Evolutionary conservation across 2,113 vertebrate genomes (phyloP).

Genomic region (Gila orcuttii): DNA sequence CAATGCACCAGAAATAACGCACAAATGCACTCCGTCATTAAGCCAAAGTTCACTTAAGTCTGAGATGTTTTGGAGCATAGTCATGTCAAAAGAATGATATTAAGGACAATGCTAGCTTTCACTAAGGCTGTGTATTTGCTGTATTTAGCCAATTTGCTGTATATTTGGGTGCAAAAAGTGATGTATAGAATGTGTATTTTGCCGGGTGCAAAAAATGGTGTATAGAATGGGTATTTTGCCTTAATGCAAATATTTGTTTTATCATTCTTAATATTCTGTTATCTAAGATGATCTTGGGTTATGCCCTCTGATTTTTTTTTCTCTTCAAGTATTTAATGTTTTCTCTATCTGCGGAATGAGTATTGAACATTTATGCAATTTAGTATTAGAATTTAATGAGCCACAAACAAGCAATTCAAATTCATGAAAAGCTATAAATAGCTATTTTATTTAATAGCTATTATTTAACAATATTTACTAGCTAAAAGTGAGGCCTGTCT

Average conservation of each 20-base stretch:
- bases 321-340: not conserved
- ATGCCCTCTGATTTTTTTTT: not conserved
- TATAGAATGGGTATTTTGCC: not conserved
- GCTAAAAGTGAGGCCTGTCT: not conserved
- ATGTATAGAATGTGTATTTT: not conserved
- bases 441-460: too few relatives aligned
- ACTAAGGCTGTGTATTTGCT: not conserved
- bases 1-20: slow-evolving; percentile 17
- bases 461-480: too few relatives aligned
- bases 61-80: not conserved
- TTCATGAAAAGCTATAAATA: too few relatives aligned
- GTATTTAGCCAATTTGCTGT: slow-evolving; percentile 45
- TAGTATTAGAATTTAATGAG: not conserved
- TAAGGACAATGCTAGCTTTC: not conserved
- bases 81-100: not conserved
- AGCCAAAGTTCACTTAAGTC: not conserved
- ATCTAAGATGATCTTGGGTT: not conserved
- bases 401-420: too few relatives aligned
- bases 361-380: not conserved
- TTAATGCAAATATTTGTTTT: not conserved
- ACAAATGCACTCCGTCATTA: slow-evolving; percentile 7
- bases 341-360: not conserved
- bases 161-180: slow-evolving; percentile 19
- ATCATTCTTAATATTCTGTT: not conserved
- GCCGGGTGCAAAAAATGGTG: slow-evolving; percentile 5